Percentiles rank a stretch among this genome's conserved stretches.
Conservation (phyloP, 2,797 vertebrate genomes). For the Lagorchestes hirsutus region DNA sequence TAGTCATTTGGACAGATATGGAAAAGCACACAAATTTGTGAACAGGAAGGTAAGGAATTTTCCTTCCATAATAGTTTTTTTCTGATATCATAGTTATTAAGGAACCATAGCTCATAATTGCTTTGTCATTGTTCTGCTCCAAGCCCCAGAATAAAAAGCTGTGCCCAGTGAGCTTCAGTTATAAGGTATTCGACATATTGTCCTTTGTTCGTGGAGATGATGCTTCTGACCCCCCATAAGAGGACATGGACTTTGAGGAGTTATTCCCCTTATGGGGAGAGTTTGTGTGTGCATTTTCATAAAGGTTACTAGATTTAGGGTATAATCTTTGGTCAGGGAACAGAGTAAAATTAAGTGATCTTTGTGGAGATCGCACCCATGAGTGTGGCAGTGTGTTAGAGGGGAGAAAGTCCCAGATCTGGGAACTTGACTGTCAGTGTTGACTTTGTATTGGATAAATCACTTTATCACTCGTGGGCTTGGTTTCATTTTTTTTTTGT, state of each 20-base stretch:
- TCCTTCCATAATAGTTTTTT: background rate
- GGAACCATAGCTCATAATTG: background rate
- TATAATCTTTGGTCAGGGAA: background rate
- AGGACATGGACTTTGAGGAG: no score
- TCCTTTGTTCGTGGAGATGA: no score
- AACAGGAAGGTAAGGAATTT: background rate
- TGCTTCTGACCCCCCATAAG: no score
- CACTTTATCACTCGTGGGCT: background rate
- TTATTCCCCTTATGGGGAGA: no score
- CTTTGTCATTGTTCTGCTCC: background rate
- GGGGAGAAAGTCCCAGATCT: background rate
- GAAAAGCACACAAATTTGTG: background rate
- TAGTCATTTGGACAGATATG: background rate
- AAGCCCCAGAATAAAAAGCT: slow-evolving; percentile 5
- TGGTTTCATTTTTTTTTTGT: background rate
- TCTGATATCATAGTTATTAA: slow-evolving; percentile 7
- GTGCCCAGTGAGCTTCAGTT: background rate
- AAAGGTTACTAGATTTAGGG: no score
- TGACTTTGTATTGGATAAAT: background rate
- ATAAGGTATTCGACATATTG: background rate
- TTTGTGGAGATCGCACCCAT: background rate
- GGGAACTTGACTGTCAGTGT: background rate
- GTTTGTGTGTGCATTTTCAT: no score
- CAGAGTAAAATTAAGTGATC: background rate
- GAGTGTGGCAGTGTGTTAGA: background rate